Evolutionary conservation across 2,113 vertebrate species (phyloP), one percentile per base, ranked within the genome.

Genomic region (Camarhynchus parvulus): DNA sequence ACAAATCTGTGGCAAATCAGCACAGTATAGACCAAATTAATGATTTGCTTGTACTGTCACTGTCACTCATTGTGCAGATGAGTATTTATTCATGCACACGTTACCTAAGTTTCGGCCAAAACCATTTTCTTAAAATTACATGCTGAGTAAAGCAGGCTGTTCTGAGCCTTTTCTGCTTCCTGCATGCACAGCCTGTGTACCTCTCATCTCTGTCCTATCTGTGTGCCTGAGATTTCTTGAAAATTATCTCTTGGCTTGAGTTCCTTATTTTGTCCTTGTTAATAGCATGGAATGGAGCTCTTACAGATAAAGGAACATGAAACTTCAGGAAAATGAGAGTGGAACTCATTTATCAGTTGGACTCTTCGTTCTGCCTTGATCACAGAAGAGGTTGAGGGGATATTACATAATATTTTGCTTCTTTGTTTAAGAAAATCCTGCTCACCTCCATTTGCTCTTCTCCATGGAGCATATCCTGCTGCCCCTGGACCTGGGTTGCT

Each of bases 251-350:
- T 89, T 91, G 80, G 49, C 83, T 87, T 6, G 31, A 88, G 47
- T 62, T 94, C 49, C n/a, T 89, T 95, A 58, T 90, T 95, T 96
- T 94, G 61, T 77, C 74, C 49, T 92, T 78, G 37, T 61, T 93
- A 93, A 92, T 79, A 86, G 53, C 4, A 0, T 90, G 53, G 58
- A 94, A 46, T 78, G 21, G 42, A 78, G 56, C 86, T 92, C 37
- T 93, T 72, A 53, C 53, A 81, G 83, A 89, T 94, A 92, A 91
- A 90, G 28, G 17, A 94, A 89, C 80, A 67, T 92, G 86, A 94
- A 75, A 90, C 88, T 95, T 92, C 76, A 93, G 92, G 88, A 52
- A 93, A 93, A 50, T 89, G 47, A 90, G 47, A 78, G 41, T 89
- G 25, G 33, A 89, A 73, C 56, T 90, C 37, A 75, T 90, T 90